A percentile compares a stretch with the other conserved stretches of the same genome.
phyloP scores from a whole-genome alignment of 2,888 invertebrate species.

The Cosmopolites sordidus region DNA sequence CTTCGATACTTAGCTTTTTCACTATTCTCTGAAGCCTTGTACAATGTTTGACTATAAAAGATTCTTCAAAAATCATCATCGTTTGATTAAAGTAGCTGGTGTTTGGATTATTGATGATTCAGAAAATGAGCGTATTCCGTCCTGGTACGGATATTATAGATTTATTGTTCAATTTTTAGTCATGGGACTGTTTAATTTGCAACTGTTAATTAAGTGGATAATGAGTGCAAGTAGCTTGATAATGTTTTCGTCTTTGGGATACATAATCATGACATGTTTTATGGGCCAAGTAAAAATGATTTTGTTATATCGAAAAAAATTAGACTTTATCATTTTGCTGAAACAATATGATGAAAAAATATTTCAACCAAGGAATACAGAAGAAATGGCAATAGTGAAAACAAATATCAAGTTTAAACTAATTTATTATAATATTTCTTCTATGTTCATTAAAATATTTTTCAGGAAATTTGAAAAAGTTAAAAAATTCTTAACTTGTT shows the following conservation, averaged over 20 bases:
- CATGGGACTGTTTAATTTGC: neutral
- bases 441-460: neutral
- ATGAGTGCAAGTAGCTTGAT: neutral
- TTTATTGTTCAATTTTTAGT: neutral
- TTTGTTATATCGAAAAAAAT: neutral
- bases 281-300: neutral
- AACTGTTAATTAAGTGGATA: neutral
- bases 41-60: neutral
- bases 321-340: neutral
- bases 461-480: neutral
- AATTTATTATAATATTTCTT: neutral
- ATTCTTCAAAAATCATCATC: neutral
- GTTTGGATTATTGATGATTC: neutral
- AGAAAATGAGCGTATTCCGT: neutral
- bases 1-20: too few relatives aligned
- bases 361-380: constrained; percentile 1
- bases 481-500: neutral
- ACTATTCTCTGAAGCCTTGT: too few relatives aligned
- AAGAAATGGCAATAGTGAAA: neutral
- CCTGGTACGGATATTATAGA: neutral
- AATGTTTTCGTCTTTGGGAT: neutral
- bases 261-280: neutral
- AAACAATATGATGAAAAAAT: constrained; percentile 1
- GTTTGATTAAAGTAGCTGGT: neutral
- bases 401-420: neutral